Conservation (phyloP, 64 coral and sea anemone genomes). For the Actinia tenebrosa region DNA sequence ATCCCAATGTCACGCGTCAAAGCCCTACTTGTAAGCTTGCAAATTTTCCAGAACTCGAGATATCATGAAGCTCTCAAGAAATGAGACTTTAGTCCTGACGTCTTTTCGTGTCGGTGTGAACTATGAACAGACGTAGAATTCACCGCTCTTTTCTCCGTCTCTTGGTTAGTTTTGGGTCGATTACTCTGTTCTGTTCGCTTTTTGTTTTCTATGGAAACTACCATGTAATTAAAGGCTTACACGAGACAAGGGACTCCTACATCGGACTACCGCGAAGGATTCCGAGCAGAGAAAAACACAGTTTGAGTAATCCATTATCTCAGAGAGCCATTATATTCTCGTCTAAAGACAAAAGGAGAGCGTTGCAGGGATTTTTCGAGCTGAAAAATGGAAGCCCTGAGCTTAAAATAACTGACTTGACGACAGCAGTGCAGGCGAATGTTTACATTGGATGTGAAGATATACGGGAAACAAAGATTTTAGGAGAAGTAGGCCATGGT, state of each 20-base stretch:
- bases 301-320: background rate
- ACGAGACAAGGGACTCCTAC: background rate
- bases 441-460: slow-evolving; percentile 47
- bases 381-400: slow-evolving; percentile 2
- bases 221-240: slow-evolving; percentile 4
- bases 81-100: background rate
- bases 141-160: background rate
- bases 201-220: slow-evolving; percentile 18
- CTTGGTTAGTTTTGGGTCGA: background rate
- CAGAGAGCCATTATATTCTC: slow-evolving; percentile 11
- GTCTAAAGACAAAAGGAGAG: background rate
- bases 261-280: background rate
- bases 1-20: slow-evolving; percentile 1
- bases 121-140: slow-evolving; percentile 2
- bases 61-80: slow-evolving; percentile 15
- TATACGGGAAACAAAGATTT: slow-evolving; percentile 36
- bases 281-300: background rate
- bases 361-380: slow-evolving; percentile 18
- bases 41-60: background rate
- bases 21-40: slow-evolving; percentile 4
- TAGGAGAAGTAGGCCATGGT: slow-evolving; percentile 53
- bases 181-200: slow-evolving; percentile 32
- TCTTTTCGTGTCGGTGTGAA: background rate
- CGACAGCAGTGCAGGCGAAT: background rate
- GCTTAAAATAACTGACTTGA: background rate